These are phyloP conservation scores for Chloroclysta siterata DNA, from an alignment of 2,888 invertebrate genomes.

Conservation along the genomic window DNA sequence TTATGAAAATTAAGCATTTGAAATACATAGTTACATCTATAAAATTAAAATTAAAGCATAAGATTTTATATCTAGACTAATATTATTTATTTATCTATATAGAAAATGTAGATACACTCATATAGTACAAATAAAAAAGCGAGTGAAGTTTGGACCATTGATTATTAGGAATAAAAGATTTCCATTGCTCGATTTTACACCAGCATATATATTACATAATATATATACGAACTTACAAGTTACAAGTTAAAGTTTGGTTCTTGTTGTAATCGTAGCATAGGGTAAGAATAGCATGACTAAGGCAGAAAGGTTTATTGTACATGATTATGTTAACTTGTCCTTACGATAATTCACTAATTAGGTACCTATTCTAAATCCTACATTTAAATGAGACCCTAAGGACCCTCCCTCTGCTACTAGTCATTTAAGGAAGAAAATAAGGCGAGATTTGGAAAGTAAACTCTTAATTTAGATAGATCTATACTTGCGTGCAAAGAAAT, in stretches of 20 bases:
- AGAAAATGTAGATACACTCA: conserved; percentile 76
- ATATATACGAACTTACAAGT: conserved; percentile 78
- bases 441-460: conserved; percentile 62
- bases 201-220: conserved; percentile 2
- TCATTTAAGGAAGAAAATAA: conserved; percentile 59
- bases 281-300: conserved; percentile 81
- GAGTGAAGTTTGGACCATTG: conserved; percentile 84
- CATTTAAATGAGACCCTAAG: not conserved
- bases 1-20: conserved; percentile 83
- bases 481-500: conserved; percentile 1
- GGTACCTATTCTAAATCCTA: conserved; percentile 1
- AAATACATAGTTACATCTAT: conserved; percentile 79
- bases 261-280: conserved; percentile 71
- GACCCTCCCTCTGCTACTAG: conserved; percentile 1
- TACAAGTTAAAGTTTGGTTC: conserved; percentile 69
- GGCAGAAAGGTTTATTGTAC: conserved; percentile 83
- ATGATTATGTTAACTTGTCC: conserved; percentile 62
- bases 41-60: conserved; percentile 81
- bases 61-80: conserved; percentile 68
- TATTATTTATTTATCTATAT: conserved; percentile 74
- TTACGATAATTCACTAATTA: conserved; percentile 32
- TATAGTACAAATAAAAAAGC: conserved; percentile 84
- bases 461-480: conserved; percentile 56
- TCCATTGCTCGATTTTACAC: conserved; percentile 78
- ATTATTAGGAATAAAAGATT: conserved; percentile 83